phyloP scores from a whole-genome alignment of 1,140 invertebrate genomes.

The Pinna nobilis region DNA sequence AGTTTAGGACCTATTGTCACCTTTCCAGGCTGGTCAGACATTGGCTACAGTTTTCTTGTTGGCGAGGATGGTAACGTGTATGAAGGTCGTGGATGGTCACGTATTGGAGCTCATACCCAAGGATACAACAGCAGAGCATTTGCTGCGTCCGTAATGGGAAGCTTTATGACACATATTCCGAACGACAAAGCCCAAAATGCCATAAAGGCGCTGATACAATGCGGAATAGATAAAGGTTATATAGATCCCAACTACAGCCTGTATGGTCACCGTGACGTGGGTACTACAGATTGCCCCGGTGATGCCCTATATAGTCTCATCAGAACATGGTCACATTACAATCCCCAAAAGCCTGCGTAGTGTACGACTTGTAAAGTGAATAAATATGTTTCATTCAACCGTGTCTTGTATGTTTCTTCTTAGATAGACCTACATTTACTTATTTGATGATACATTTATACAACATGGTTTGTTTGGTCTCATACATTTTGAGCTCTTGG shows the following conservation, averaged over 20 bases:
- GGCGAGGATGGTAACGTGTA: constrained; percentile 61
- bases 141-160: constrained; percentile 79
- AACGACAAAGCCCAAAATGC: constrained; percentile 45
- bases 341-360: not conserved
- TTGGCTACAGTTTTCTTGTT: constrained; percentile 62
- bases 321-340: constrained; percentile 73
- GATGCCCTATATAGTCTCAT: constrained; percentile 76
- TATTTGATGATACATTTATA: no score
- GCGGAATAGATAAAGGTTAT: constrained; percentile 43
- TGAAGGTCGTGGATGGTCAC: constrained; percentile 57
- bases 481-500: no score
- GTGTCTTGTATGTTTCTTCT: no score
- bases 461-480: no score
- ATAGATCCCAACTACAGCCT: constrained; percentile 49
- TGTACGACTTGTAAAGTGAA: no score
- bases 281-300: constrained; percentile 54
- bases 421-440: no score
- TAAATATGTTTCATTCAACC: no score
- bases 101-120: constrained; percentile 67
- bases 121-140: constrained; percentile 78
- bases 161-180: constrained; percentile 49
- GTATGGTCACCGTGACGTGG: constrained; percentile 56
- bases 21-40: constrained; percentile 42
- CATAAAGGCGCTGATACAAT: constrained; percentile 51
- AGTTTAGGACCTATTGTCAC: not conserved